These are phyloP conservation scores for Bombycilla garrulus DNA, from an alignment of 2,113 vertebrate species.

Conservation along the genomic window DNA sequence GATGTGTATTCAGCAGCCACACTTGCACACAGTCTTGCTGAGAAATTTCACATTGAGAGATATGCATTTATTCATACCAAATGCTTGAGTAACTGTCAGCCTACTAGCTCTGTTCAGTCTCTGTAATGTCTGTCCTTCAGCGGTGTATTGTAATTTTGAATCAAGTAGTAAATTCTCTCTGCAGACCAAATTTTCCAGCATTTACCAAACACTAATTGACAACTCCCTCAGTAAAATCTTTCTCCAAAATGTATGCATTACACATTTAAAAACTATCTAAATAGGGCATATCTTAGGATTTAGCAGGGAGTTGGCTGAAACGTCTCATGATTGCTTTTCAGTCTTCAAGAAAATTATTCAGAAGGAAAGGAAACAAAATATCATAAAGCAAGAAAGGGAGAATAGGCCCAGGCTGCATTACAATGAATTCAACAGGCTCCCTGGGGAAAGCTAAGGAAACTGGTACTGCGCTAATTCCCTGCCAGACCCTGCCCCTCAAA, in stretches of 20 bases:
- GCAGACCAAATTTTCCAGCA: slow-evolving; percentile 42
- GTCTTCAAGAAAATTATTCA: slow-evolving; percentile 63
- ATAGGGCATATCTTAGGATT: slow-evolving; percentile 43
- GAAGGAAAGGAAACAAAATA: slow-evolving; percentile 60
- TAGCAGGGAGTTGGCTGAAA: slow-evolving; percentile 53
- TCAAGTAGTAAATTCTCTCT: background rate
- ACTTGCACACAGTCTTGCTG: background rate
- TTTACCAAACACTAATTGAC: slow-evolving; percentile 32
- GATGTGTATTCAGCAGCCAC: background rate
- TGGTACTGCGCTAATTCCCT: background rate
- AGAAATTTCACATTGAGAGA: background rate
- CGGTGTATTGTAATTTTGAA: background rate
- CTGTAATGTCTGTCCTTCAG: background rate
- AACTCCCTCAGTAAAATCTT: background rate
- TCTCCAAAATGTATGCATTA: background rate
- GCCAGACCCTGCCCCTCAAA: background rate
- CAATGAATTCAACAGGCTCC: slow-evolving; percentile 27
- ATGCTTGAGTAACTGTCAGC: background rate
- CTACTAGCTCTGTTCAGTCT: background rate
- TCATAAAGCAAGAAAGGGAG: slow-evolving; percentile 28
- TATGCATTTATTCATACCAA: slow-evolving; percentile 8
- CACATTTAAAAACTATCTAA: background rate
- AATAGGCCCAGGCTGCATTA: background rate
- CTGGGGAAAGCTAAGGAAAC: slow-evolving; percentile 15
- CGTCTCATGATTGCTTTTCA: slow-evolving; percentile 58